phyloP scores from a whole-genome alignment of 1,140 invertebrate genomes.

The Cyrtorhinus lividipennis region DNA sequence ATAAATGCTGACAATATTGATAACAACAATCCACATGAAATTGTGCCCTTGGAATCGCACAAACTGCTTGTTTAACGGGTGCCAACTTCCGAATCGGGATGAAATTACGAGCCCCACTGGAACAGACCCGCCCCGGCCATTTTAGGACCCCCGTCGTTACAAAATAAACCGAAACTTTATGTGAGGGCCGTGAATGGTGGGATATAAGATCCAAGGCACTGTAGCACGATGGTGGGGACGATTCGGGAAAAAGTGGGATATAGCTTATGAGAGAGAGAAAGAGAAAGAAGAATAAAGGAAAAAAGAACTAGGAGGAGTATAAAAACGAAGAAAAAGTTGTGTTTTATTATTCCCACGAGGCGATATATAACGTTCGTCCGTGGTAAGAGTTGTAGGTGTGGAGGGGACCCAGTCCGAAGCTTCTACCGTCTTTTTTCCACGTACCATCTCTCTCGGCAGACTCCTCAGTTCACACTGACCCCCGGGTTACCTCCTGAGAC shows the following conservation, averaged over 20 bases:
- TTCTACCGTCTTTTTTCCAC: too few species aligned
- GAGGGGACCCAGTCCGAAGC: background rate
- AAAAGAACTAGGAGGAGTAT: background rate
- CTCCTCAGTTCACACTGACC: background rate
- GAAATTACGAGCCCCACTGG: background rate
- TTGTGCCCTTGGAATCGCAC: too few species aligned
- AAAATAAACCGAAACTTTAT: too few species aligned
- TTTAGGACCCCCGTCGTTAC: too few species aligned
- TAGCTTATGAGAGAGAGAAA: background rate
- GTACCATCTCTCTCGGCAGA: background rate
- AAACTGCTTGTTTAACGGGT: too few species aligned
- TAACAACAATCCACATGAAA: too few species aligned
- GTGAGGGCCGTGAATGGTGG: too few species aligned
- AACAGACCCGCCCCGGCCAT: background rate
- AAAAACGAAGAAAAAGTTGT: background rate
- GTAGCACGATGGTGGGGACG: too few species aligned
- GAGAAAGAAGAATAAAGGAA: background rate
- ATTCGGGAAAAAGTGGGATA: too few species aligned
- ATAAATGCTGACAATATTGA: too few species aligned
- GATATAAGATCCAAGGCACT: too few species aligned
- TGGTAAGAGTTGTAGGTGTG: background rate
- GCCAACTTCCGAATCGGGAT: too few species aligned
- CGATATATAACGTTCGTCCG: background rate
- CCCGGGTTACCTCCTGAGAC: background rate
- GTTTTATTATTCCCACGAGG: background rate